These are phyloP conservation scores for Nemotelus nigrinus DNA, from an alignment of 2,888 invertebrate genomes.

Conservation along the genomic window DNA sequence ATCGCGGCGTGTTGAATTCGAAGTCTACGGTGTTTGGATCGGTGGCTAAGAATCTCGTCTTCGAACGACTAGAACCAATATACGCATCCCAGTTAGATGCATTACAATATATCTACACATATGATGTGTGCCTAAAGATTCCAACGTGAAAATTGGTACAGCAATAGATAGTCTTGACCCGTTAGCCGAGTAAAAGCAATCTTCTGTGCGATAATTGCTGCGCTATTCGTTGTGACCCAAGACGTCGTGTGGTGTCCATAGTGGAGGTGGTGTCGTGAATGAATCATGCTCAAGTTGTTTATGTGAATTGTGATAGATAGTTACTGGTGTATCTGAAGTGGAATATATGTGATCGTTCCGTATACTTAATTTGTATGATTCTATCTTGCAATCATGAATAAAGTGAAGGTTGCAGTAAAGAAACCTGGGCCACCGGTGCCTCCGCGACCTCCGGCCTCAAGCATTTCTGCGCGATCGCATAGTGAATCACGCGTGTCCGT, in stretches of 20 bases:
- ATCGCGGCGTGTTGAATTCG: not conserved
- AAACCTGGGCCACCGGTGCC: conserved; percentile 80
- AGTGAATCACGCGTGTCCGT: conserved; percentile 50
- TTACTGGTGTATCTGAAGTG: conserved; percentile 1
- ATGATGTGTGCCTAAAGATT: conserved; percentile 5
- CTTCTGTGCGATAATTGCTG: conserved; percentile 34
- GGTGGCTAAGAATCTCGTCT: too few species aligned
- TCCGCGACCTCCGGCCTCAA: conserved; percentile 79
- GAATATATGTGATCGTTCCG: conserved; percentile 21
- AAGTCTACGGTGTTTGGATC: not conserved
- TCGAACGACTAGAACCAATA: too few species aligned
- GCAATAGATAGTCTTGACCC: conserved; percentile 36
- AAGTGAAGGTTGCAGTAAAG: conserved; percentile 66
- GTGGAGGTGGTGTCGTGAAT: not conserved
- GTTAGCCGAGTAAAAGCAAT: conserved; percentile 30
- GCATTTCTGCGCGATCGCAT: conserved; percentile 75
- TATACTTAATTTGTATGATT: not conserved
- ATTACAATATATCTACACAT: not conserved
- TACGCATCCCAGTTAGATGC: too few species aligned
- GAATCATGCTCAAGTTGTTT: not conserved
- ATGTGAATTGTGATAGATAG: conserved; percentile 18
- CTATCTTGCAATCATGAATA: conserved; percentile 14
- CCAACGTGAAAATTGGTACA: conserved; percentile 12
- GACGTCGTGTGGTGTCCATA: not conserved
- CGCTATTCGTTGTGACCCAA: not conserved